Evolutionary conservation across 1,140 invertebrate species (phyloP), one percentile per base, ranked within the genome.

Genomic region (Wasmannia auropunctata): DNA sequence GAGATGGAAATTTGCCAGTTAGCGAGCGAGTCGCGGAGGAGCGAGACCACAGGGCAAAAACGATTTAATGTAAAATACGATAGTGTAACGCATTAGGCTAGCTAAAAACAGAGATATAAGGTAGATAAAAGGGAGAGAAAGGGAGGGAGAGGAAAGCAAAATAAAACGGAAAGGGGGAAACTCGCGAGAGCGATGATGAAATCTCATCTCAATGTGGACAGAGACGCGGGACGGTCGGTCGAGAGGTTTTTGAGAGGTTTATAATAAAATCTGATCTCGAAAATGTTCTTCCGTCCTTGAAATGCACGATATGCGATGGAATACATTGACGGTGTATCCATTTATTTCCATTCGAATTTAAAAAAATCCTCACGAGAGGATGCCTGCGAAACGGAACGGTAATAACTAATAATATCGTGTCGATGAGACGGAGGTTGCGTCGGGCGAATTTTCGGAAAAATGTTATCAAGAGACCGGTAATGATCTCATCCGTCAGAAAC

Each of bases 1-100:
- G 69, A 80, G 46, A 37, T 62, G 60, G 34, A 37, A 69, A 69
- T 79, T 34, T 69, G 54, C 69, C 70, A 43, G 34, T 81, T 7
- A 63, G 67, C 28, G 51, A 81, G n/a, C 25, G 54, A 86, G 19
- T 58, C 58, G 54, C 25, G 49, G 60, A 31, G 69, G n/a, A 88
- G 87, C n/a, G n/a, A 90, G 85, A 91, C 88, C 86, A 86, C 87
- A 54, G 84, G 88, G 90, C 87, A 91, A 88, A 90, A 85, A 85
- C 77, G 60, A 90, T 88, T 87, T 90, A 86, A 88, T 91, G 91
- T 91, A 91, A 91, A 87, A 91, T 91, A 91, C 70, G 40, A 67
- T 91, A 88, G 76, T 89, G 79, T 88, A 90, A 88, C 51, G 84
- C 85, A 72, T 63, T 91, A 91, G 85, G 60, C 54, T 91, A 91